Evolutionary conservation across 2,113 vertebrate genomes (phyloP).

Genomic region (Ictidomys tridecemlineatus): DNA sequence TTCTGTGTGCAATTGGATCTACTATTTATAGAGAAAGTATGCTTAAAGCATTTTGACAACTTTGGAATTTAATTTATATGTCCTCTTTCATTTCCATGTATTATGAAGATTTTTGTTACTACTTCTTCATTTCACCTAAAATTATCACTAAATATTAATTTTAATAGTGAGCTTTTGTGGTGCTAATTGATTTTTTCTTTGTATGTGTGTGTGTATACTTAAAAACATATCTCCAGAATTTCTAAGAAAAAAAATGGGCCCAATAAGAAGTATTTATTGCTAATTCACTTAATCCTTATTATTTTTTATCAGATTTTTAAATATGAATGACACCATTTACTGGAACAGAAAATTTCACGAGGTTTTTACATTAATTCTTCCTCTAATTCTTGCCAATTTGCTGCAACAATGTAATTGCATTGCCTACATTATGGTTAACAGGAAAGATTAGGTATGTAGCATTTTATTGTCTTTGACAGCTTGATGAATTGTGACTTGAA

Average conservation of each 20-base stretch:
- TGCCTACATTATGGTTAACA: conserved; percentile 80
- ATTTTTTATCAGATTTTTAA: conserved; percentile 80
- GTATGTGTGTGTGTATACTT: not conserved
- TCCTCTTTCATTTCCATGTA: conserved; percentile 60
- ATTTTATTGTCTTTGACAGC: conserved; percentile 85
- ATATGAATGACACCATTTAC: conserved; percentile 78
- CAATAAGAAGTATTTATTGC: conserved; percentile 71
- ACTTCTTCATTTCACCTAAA: conserved; percentile 71
- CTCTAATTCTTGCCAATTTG: conserved; percentile 82
- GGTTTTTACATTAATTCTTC: conserved; percentile 81
- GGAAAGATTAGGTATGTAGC: conserved; percentile 84
- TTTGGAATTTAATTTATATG: not conserved
- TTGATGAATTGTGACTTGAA: conserved; percentile 86
- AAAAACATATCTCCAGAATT: conserved; percentile 23
- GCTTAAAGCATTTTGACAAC: not conserved
- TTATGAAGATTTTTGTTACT: conserved; percentile 66
- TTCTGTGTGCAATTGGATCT: not conserved
- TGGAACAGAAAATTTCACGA: conserved; percentile 79
- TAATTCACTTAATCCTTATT: conserved; percentile 78
- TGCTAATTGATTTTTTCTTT: conserved; percentile 60
- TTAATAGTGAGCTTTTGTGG: not conserved
- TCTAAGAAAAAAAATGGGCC: conserved; percentile 36
- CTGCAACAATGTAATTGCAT: conserved; percentile 83
- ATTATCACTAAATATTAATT: conserved; percentile 70
- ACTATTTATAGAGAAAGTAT: not conserved